A percentile compares a stretch with the other conserved stretches of the same genome.
phyloP scores from a whole-genome alignment of 2,888 invertebrate species.

The Beris morrisii region DNA sequence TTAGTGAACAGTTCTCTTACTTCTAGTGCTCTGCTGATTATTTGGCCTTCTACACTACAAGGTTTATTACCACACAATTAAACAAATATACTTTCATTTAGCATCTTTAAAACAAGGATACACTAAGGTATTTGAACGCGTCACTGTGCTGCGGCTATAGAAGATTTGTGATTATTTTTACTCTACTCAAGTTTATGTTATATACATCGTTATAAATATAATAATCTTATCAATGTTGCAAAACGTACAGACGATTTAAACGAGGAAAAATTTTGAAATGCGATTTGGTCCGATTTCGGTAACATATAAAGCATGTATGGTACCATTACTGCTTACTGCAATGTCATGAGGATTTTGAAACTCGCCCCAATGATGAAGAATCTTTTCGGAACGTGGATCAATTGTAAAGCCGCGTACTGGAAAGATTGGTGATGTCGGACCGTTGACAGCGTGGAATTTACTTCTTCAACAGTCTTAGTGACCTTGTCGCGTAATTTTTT shows the following conservation, averaged over 20 bases:
- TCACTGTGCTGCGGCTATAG: too few species aligned
- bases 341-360: slow-evolving; percentile 84
- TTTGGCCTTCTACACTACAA: too few species aligned
- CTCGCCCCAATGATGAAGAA: slow-evolving; percentile 80
- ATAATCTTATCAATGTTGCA: slow-evolving; percentile 16
- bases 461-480: too few species aligned
- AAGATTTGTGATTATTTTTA: not conserved
- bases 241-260: slow-evolving; percentile 43
- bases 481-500: too few species aligned
- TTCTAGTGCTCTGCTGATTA: too few species aligned
- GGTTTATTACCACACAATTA: too few species aligned
- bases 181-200: slow-evolving; percentile 30
- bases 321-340: slow-evolving; percentile 78
- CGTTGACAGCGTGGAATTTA: slow-evolving; percentile 85
- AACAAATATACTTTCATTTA: too few species aligned
- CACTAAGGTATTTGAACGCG: too few species aligned
- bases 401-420: slow-evolving; percentile 79
- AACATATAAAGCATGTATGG: slow-evolving; percentile 70
- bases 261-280: slow-evolving; percentile 72
- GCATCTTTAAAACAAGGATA: too few species aligned
- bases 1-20: too few species aligned
- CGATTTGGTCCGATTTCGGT: slow-evolving; percentile 84
- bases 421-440: slow-evolving; percentile 74
- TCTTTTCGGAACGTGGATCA: slow-evolving; percentile 75
- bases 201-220: slow-evolving; percentile 37